A percentile compares a stretch with the other conserved stretches of the same genome.
Conservation (phyloP, 2,113 vertebrate species). For the Deroptyus accipitrinus region DNA sequence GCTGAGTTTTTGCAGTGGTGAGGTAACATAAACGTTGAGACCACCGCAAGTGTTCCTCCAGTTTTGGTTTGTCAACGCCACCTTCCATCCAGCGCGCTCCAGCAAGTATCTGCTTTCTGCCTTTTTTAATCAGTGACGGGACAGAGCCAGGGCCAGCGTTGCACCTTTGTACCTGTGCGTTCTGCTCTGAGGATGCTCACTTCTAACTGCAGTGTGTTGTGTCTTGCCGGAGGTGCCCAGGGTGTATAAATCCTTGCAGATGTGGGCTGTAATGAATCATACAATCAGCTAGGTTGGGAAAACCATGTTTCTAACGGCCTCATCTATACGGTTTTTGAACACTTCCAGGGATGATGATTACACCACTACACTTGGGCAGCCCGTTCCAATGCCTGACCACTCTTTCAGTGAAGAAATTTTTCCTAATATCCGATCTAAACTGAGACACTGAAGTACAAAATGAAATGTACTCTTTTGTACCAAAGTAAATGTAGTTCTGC, state of each 20-base stretch:
- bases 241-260: not conserved
- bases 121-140: fast-evolving
- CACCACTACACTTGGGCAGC: not conserved
- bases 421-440: not conserved
- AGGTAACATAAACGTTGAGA: not conserved
- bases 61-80: fast-evolving
- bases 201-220: not conserved
- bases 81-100: fast-evolving
- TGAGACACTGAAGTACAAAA: not conserved
- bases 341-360: not conserved
- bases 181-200: not conserved
- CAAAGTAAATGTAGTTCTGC: not conserved
- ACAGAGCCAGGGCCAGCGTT: fast-evolving
- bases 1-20: not conserved
- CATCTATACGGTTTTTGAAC: not conserved
- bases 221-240: fast-evolving
- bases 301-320: not conserved
- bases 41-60: not conserved
- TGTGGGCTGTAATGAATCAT: not conserved
- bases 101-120: not conserved
- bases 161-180: fast-evolving
- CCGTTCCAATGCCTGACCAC: not conserved
- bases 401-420: not conserved
- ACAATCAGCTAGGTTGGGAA: not conserved
- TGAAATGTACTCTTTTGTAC: not conserved